Conservation (phyloP, 2,797 vertebrate genomes). For the Oreonectes daqikongensis region DNA sequence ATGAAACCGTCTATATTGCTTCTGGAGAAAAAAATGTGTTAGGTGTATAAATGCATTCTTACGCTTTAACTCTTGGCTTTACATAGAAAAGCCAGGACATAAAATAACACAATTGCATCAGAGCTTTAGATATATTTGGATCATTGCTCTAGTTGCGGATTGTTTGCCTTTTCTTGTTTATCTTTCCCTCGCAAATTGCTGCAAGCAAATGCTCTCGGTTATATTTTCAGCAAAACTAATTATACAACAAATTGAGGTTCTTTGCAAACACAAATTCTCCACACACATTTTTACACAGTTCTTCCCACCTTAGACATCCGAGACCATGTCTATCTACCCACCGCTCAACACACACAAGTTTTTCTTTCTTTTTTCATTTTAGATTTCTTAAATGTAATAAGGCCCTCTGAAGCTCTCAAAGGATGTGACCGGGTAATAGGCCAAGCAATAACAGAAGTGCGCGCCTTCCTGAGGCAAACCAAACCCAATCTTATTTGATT, state of each 20-base stretch:
- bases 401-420: slow-evolving; percentile 17
- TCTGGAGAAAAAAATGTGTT: not conserved
- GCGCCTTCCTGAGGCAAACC: slow-evolving; percentile 24
- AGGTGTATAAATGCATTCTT: not conserved
- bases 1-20: too few species aligned
- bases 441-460: slow-evolving; percentile 19
- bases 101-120: not conserved
- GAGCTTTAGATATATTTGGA: slow-evolving; percentile 4
- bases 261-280: not conserved
- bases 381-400: slow-evolving; percentile 16
- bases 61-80: too few species aligned
- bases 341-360: not conserved
- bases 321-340: not conserved
- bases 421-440: slow-evolving; percentile 21
- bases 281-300: not conserved
- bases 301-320: not conserved
- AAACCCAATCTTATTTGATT: slow-evolving; percentile 47
- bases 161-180: not conserved
- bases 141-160: not conserved
- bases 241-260: not conserved
- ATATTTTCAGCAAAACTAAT: not conserved
- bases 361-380: not conserved
- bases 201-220: not conserved
- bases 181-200: not conserved
- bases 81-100: not conserved